phyloP scores from a whole-genome alignment of 2,797 vertebrate genomes.

The Rhinogobio ventralis region DNA sequence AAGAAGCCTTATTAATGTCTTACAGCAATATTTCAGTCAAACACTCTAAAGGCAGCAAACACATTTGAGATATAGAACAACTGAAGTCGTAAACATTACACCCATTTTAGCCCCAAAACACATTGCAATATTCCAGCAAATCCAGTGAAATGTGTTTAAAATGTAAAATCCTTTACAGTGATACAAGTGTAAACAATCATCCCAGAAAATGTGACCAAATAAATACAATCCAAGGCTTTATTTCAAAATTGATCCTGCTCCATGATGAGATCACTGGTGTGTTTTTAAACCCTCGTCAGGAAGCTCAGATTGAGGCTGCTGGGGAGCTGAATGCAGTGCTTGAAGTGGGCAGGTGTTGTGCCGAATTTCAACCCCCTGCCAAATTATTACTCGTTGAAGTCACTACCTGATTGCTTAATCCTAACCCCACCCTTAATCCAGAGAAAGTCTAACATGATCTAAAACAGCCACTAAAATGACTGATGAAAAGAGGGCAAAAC shows the following conservation, averaged over 20 bases:
- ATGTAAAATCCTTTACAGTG: not conserved
- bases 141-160: not conserved
- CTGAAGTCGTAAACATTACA: not conserved
- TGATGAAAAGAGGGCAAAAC: too few relatives aligned
- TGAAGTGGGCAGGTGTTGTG: too few relatives aligned
- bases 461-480: too few relatives aligned
- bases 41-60: too few relatives aligned
- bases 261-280: not conserved
- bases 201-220: not conserved
- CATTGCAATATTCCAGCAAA: not conserved
- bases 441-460: too few relatives aligned
- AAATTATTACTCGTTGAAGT: too few relatives aligned
- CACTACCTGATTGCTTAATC: too few relatives aligned
- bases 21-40: not conserved
- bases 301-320: slow-evolving; percentile 90
- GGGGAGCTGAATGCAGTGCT: slow-evolving; percentile 95
- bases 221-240: not conserved
- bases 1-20: not conserved
- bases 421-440: too few relatives aligned
- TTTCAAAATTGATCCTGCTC: not conserved
- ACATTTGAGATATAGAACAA: not conserved
- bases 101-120: not conserved
- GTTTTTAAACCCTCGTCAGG: slow-evolving; percentile 82
- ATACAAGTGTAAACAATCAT: not conserved
- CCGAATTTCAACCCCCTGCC: too few relatives aligned